Evolutionary conservation across 2,797 vertebrate genomes (phyloP).

Genomic region (Periparus ater): DNA sequence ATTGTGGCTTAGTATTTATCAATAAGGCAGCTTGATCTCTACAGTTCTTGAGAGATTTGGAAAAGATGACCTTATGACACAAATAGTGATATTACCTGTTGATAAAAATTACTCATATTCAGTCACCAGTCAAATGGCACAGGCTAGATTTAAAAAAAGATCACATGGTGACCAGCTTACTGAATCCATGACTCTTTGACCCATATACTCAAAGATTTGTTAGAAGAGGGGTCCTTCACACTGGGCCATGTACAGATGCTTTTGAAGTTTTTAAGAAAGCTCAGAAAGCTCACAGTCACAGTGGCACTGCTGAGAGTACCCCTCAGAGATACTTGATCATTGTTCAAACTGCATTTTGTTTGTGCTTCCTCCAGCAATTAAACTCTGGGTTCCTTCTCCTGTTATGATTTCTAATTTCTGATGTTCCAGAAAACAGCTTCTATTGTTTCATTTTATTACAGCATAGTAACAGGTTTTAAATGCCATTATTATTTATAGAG

Average conservation of each 20-base stretch:
- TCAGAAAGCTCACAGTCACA: not conserved
- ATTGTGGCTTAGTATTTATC: not conserved
- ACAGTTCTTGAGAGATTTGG: not conserved
- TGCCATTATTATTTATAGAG: not conserved
- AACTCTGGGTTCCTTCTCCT: not conserved
- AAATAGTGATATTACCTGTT: not conserved
- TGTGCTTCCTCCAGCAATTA: not conserved
- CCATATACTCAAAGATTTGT: not conserved
- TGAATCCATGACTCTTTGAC: not conserved
- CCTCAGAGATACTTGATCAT: not conserved
- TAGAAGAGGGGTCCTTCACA: not conserved
- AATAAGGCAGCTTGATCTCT: not conserved
- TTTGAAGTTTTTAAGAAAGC: not conserved
- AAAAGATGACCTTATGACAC: not conserved
- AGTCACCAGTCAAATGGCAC: not conserved
- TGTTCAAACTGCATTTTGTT: not conserved
- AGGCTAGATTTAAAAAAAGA: not conserved
- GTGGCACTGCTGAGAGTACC: not conserved
- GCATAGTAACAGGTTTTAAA: not conserved
- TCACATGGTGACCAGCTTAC: accelerated
- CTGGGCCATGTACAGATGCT: not conserved
- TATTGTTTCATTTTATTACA: not conserved
- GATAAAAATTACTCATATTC: not conserved
- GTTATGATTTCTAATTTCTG: not conserved
- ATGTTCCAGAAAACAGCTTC: not conserved